Base-by-base conservation (phyloP, 2,888 invertebrate genomes). In the Calephelis perditalis region DNA sequence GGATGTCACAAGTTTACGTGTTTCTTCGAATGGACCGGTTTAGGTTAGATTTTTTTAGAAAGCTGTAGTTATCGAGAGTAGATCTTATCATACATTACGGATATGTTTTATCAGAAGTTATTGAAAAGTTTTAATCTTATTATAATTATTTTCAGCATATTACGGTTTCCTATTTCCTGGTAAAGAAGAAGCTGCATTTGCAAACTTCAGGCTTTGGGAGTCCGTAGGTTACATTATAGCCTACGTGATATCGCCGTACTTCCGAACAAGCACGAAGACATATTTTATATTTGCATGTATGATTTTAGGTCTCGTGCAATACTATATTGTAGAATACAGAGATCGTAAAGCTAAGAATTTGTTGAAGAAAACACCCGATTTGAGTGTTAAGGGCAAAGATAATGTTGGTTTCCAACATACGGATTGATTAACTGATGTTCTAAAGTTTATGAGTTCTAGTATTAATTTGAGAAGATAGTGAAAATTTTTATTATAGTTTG, bases 161-260 rank as follows among this genome's bases (percentile, higher is more conserved):
- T 58, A 36, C 26, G 12, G 26, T 15, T 40, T 59, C 43, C 80
- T 94, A n/a, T 94, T 94, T 73, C 91, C 91, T 0, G 86, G 90
- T 0, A 80, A 91, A 67, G 91, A 94, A 71, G 94, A 94, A 71
- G 93, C 94, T 0, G 94, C 94, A 0, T 95, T 93, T 82, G 92
- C 94, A 47, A 94, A 94, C 83, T 94, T 94, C 83, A 83, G 94
- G 0, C 86, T 95, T 3, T 94, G 94, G 94, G 94, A 94, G 73
- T 93, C 93, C 0, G 77, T 92, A 0, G 94, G 94, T 4, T 93
- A 93, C 77, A 92, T 94, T 65, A 84, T 93, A 9, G 92, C 94
- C 1, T 94, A 93, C 73, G 78, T 91, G 44, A 86, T 92, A 65
- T 92, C 92, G 1, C 87, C 91, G 4, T 83, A 84, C 68, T 69